A percentile compares a stretch with the other conserved stretches of the same genome.
phyloP scores from a whole-genome alignment of 2,797 vertebrate genomes.

The Pelodytes ibericus region DNA sequence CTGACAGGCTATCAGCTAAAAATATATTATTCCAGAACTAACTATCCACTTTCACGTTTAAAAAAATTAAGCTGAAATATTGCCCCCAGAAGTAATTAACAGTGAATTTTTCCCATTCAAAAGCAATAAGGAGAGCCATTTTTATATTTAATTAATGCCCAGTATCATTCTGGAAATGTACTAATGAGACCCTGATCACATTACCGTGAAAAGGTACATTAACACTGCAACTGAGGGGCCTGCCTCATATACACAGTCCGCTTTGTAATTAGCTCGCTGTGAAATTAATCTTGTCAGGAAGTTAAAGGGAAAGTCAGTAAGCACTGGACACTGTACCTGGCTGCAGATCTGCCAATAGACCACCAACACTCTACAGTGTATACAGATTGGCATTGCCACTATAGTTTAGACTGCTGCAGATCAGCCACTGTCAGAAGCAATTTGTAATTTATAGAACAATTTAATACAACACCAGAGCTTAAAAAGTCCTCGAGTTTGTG shows the following conservation, averaged over 20 bases:
- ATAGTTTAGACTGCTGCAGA: slow-evolving; percentile 57
- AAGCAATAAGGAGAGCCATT: slow-evolving; percentile 83
- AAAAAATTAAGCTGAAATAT: slow-evolving; percentile 61
- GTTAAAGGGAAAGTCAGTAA: slow-evolving; percentile 61
- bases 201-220: slow-evolving; percentile 85
- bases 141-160: slow-evolving; percentile 93
- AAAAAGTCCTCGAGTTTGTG: no score
- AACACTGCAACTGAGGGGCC: slow-evolving; percentile 73
- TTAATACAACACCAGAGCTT: no score
- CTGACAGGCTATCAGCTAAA: not conserved
- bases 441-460: slow-evolving; percentile 63
- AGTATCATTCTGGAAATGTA: slow-evolving; percentile 86
- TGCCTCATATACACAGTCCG: slow-evolving; percentile 79
- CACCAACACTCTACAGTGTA: slow-evolving; percentile 63
- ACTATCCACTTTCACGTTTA: slow-evolving; percentile 29
- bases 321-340: slow-evolving; percentile 64
- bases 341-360: slow-evolving; percentile 69
- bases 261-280: slow-evolving; percentile 85
- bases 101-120: slow-evolving; percentile 73
- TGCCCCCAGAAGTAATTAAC: slow-evolving; percentile 76
- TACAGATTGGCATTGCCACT: slow-evolving; percentile 62
- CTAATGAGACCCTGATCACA: slow-evolving; percentile 94
- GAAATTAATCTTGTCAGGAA: slow-evolving; percentile 72
- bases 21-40: slow-evolving; percentile 53
- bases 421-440: slow-evolving; percentile 61